These are phyloP conservation scores for Archaeoteleia sp. DNA, from an alignment of 2,888 invertebrate species.

Conservation along the genomic window DNA sequence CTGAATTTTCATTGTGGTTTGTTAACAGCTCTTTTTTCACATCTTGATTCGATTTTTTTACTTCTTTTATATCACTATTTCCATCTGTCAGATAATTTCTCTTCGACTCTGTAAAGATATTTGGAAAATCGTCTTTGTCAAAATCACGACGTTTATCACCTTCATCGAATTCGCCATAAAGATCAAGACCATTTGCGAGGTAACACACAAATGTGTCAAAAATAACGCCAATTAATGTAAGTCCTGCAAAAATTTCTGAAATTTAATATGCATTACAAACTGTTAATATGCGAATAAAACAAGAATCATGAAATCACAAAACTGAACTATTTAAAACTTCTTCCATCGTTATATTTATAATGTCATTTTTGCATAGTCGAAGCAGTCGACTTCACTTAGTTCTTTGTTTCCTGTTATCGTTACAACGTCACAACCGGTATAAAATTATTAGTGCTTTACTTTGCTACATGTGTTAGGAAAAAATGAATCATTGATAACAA, in stretches of 20 bases:
- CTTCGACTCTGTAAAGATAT: conserved; percentile 34
- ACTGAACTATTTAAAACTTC: no score
- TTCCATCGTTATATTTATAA: no score
- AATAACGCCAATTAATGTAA: conserved; percentile 78
- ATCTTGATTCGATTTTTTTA: conserved; percentile 19
- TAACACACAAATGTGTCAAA: conserved; percentile 80
- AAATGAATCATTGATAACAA: no score
- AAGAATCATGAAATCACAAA: no score
- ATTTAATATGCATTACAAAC: no score
- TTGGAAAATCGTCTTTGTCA: conserved; percentile 55
- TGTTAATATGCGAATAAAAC: no score
- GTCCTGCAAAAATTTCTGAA: conserved; percentile 74
- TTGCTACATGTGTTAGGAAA: no score
- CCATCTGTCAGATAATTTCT: conserved; percentile 39
- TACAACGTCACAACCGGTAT: no score
- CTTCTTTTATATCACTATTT: conserved; percentile 21
- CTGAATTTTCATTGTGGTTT: not conserved
- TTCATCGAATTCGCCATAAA: conserved; percentile 76
- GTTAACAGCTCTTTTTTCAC: conserved; percentile 6
- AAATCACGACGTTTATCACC: conserved; percentile 65
- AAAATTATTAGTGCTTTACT: no score
- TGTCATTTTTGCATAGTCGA: no score
- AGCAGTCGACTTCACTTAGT: no score
- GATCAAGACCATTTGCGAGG: conserved; percentile 78
- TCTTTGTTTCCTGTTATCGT: no score